Evolutionary conservation across 2,888 invertebrate species (phyloP), one percentile per base, ranked within the genome.

Genomic region (Schizaphis graminum): DNA sequence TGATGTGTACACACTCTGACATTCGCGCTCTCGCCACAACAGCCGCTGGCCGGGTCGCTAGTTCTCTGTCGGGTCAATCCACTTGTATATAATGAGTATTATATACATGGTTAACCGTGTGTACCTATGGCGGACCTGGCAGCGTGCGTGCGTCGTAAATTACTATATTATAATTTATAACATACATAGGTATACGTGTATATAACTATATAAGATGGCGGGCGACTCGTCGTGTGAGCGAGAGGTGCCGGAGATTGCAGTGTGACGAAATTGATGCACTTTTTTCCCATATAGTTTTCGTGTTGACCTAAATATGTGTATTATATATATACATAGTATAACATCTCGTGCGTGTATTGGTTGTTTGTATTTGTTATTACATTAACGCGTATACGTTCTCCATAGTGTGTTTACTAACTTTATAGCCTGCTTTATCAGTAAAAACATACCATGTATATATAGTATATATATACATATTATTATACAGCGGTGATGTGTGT

Each of bases 261-360:
- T 92, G 92, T 92, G 92, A 61, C 61, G 92, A 92, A 92, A 92
- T 92, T 87, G 86, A 92, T 87, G 92, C 86, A 92, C 61, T 86
- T 61, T 88, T 87, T 56, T 86, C 86, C 57, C 57, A 87, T 87
- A 92, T 92, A 87, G 92, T 87, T 67, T 92, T 92, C 57, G 56
- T 86, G 61, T 53, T 92, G 92, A 92, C 92, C 92, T 67, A 88
- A 92, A 88, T 92, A 49, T 26, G 26, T 28, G 11, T 26, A 24
- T 56, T 26, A n/a, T 56, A 47, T n/a, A 44, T 13, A 24, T 67
- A n/a, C 49, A 49, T 49, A 21, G 16, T 53, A 53, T 53, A 53
- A 28, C 41, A 91, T 41, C 53, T 41, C 53, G 41, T 11, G 35
- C 24, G 49, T 91, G 90, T 35, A 67, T 67, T 16, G 41, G 28